Base-by-base conservation (phyloP, 2,113 vertebrate species). In the Callipepla californica region DNA sequence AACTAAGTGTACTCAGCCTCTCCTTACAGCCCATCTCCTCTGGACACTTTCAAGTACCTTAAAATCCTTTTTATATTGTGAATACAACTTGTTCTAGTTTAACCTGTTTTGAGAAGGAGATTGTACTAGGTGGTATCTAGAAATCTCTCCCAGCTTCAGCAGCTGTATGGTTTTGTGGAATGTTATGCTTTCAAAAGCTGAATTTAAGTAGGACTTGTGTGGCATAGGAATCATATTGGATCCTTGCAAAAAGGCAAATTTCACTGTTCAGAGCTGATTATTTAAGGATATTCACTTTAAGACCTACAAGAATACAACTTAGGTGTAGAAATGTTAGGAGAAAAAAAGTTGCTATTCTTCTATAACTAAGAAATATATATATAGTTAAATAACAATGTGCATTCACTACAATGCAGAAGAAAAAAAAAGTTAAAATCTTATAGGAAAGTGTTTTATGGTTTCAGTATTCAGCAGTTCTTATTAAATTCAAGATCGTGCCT, bases 201-300 rank as follows among this genome's bases (percentile, higher is more conserved):
- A 38, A 17, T 75, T 83, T 84, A 86, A 86, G 58, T 17, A 67
- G 44, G 18, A 45, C 14, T 61, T 53, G 34, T 53, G 53, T 66
- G 63, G n/a, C 58, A 47, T 20, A 59, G 2, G 16, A 90, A 61
- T 58, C 34, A n/a, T 20, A 45, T 3, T 25, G 19, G 21, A 8
- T 65, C 12, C 26, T 74, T 85, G 73, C 11, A 90, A 69, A 81
- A 86, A 90, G 26, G n/a, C 9, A 84, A 85, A 92, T 73, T 93
- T 79, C 30, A 62, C 15, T 81, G 25, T 21, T 95, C 48, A 51
- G 16, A 80, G 11, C 18, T 16, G 4, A 1, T 12, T 68, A 30
- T 22, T 17, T 83, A 45, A 84, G 28, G 74, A 25, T 38, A 57
- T 14, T 14, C 0, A 61, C 70, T 86, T 89, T 51, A 86, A 38